Evolutionary conservation across 2,797 vertebrate species (phyloP).

Genomic region (Acipenser transmontanus): DNA sequence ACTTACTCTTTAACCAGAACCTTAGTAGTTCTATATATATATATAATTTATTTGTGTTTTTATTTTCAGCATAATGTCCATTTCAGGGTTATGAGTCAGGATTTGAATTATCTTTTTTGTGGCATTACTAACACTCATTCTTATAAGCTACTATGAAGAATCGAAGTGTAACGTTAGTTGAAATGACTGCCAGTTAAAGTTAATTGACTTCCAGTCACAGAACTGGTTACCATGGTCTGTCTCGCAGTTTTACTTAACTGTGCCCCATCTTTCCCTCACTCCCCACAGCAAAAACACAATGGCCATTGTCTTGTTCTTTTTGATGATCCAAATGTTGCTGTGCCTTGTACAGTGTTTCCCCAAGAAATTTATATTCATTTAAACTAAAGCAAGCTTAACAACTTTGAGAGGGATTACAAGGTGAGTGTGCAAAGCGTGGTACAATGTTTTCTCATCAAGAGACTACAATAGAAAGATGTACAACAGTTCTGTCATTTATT

Average conservation of each 20-base stretch:
- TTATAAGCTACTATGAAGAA: constrained; percentile 61
- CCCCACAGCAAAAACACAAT: not conserved
- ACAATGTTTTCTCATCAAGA: constrained; percentile 48
- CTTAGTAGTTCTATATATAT: too few relatives aligned
- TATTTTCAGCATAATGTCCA: constrained; percentile 3
- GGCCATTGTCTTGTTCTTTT: constrained; percentile 5
- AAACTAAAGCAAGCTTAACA: constrained; percentile 43
- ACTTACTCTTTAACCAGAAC: too few relatives aligned
- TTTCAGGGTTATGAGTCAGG: constrained; percentile 44
- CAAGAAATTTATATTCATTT: constrained; percentile 41
- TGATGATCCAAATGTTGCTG: constrained; percentile 5
- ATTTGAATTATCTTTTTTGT: constrained; percentile 47
- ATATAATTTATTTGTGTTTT: too few relatives aligned
- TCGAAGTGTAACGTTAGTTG: constrained; percentile 60
- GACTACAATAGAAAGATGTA: constrained; percentile 2
- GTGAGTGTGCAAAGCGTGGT: constrained; percentile 38
- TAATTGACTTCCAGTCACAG: constrained; percentile 29
- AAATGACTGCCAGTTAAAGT: constrained; percentile 61
- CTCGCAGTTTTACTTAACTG: not conserved
- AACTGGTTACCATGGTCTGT: not conserved
- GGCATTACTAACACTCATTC: constrained; percentile 55
- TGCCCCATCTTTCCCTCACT: not conserved
- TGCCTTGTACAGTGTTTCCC: constrained; percentile 19
- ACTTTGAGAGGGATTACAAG: constrained; percentile 52
- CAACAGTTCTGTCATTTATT: not conserved